phyloP scores from a whole-genome alignment of 2,888 invertebrate genomes.

The Limnephilus lunatus region DNA sequence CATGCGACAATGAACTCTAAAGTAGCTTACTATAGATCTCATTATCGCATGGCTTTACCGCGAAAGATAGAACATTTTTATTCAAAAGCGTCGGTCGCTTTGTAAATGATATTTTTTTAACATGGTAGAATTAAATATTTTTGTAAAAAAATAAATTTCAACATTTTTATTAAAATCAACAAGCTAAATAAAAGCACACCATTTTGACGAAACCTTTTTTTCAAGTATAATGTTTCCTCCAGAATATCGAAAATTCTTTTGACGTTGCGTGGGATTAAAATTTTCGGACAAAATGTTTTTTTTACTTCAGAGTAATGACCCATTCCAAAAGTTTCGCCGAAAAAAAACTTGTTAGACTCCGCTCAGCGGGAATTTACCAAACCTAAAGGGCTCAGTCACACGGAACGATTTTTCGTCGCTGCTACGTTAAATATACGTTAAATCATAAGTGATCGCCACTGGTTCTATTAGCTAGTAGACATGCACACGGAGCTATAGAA shows the following conservation, averaged over 20 bases:
- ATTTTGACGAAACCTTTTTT: not conserved
- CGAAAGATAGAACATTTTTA: too few relatives aligned
- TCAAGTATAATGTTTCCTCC: not conserved
- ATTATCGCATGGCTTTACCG: too few relatives aligned
- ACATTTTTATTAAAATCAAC: not conserved
- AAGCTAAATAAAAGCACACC: not conserved
- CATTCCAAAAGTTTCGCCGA: not conserved
- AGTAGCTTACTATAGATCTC: too few relatives aligned
- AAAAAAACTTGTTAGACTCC: not conserved
- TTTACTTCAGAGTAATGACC: not conserved
- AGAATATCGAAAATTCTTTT: not conserved
- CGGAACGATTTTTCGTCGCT: too few relatives aligned
- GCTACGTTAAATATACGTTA: too few relatives aligned
- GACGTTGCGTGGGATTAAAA: not conserved
- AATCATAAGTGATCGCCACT: too few relatives aligned
- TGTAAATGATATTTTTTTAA: too few relatives aligned
- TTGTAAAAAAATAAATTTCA: not conserved
- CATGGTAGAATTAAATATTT: too few relatives aligned
- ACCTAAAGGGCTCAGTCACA: not conserved
- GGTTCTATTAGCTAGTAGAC: too few relatives aligned
- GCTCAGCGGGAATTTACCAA: not conserved
- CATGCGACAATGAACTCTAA: too few relatives aligned
- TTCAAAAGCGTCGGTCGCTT: too few relatives aligned
- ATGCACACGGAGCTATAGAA: too few relatives aligned
- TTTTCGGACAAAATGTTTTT: not conserved